Base-by-base conservation (phyloP, 2,888 invertebrate genomes). In the Xestoiulus laeticollis region DNA sequence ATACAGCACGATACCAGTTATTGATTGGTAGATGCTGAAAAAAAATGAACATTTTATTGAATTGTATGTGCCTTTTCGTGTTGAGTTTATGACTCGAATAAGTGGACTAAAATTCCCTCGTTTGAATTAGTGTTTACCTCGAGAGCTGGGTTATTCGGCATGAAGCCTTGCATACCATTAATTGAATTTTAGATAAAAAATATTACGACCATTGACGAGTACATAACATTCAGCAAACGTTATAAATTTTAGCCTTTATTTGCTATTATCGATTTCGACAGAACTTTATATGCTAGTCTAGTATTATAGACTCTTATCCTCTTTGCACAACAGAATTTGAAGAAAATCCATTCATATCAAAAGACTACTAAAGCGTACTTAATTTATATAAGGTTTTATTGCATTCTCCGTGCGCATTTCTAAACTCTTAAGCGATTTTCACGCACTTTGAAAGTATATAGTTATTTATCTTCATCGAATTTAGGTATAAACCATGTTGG, bases 231-330 rank as follows among this genome's bases (percentile, higher is more conserved):
- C 16, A 19, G 10, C 33, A 84, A 84, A 19, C 38, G 84, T 5
- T 19, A 32, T 84, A 19, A 84, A 84, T 84, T 26, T 82, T 10
- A 19, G 84, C 38, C 12, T 84, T 84, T 84, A 33, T 84, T 84
- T 84, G 19, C 84, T 84, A 30, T 84, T 84, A 38, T 84, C 38
- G 84, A 33, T 84, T 38, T 84, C 38, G 30, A 19, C 32, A 12
- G 32, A 38, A 84, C 3, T 84, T 32, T 26, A 4, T 2, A 84
- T 30, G 32, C n/a, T 19, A 84, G 84, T 30, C 38, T 84, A 3
- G 38, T 84, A 2, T 84, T 26, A 14, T 84, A n/a, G 30, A 6
- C 32, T 19, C 38, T 84, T 33, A 33, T 84, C 16, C 33, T 16
- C 38, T 33, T n/a, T 3, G 38, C 38, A 10, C 32, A 16, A 14